Percentiles rank a stretch among this genome's conserved stretches.
phyloP scores from a whole-genome alignment of 2,888 invertebrate genomes.

The Nomada ruficornis region DNA sequence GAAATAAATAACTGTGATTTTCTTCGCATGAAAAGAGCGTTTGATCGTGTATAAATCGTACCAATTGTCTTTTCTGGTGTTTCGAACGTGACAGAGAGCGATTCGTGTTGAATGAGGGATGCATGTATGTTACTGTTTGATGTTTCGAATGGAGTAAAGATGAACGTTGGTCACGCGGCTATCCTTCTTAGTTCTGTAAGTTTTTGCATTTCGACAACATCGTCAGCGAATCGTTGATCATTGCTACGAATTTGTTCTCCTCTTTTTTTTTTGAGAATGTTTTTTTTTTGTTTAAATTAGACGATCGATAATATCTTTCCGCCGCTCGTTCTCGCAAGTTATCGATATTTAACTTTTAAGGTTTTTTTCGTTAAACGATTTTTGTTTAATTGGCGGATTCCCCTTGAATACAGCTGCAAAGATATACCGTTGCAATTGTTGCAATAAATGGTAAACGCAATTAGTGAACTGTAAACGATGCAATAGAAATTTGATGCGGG shows the following conservation, averaged over 20 bases:
- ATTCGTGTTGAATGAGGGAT: neutral
- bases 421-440: slow-evolving; percentile 3
- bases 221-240: neutral
- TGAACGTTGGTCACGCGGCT: slow-evolving; percentile 26
- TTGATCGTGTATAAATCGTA: slow-evolving; percentile 34
- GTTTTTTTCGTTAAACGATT: neutral
- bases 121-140: neutral
- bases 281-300: neutral
- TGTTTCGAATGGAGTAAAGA: slow-evolving; percentile 20
- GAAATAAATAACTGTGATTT: slow-evolving; percentile 80
- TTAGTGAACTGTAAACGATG: slow-evolving; percentile 16
- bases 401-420: neutral
- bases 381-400: neutral
- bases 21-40: slow-evolving; percentile 65
- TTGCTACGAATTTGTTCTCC: neutral
- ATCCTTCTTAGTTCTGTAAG: slow-evolving; percentile 7
- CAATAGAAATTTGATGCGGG: slow-evolving; percentile 16
- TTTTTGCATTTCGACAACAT: slow-evolving; percentile 37
- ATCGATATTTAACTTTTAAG: too few species aligned
- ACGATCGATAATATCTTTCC: too few species aligned
- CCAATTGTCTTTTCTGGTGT: slow-evolving; percentile 59
- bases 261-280: neutral
- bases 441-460: slow-evolving; percentile 20
- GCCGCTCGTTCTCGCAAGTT: too few species aligned
- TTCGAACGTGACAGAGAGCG: slow-evolving; percentile 49